Evolutionary conservation across 37 sponge, comb jelly and placozoan genomes (phyloP).

Genomic region (Crambe crambe): DNA sequence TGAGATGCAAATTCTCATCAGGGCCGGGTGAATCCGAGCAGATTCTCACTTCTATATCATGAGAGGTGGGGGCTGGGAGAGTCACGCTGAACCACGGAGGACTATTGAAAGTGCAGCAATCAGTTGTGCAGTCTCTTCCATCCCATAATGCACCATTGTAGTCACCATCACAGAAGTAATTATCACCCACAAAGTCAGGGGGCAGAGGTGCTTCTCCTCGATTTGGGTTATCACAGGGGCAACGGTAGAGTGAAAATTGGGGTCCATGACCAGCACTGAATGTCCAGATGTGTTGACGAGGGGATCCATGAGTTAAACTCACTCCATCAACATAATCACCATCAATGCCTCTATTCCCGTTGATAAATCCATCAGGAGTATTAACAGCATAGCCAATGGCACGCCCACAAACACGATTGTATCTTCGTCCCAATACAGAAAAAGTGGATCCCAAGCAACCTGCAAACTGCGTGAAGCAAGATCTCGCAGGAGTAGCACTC

Average conservation of each 20-base stretch:
- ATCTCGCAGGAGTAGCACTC: background rate
- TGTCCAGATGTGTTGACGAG: conserved; percentile 17
- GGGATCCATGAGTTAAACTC: background rate
- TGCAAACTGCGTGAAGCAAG: background rate
- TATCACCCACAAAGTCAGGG: background rate
- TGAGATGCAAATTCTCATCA: background rate
- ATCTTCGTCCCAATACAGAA: too few species aligned
- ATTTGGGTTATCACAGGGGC: background rate
- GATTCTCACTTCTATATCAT: background rate
- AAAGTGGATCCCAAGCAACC: too few species aligned
- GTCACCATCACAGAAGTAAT: background rate
- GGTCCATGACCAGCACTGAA: background rate
- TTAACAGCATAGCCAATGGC: background rate
- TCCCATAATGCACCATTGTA: conserved; percentile 32
- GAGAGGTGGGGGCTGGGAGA: background rate
- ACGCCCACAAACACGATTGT: conserved; percentile 14
- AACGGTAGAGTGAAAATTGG: background rate
- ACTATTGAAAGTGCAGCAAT: conserved; percentile 3
- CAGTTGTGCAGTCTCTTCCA: conserved; percentile 18
- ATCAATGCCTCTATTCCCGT: background rate
- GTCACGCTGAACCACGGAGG: conserved; percentile 9
- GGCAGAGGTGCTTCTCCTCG: background rate
- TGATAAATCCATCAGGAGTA: conserved; percentile 5
- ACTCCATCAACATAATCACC: background rate
- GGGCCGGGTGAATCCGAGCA: background rate